Base-by-base conservation (phyloP, 2,888 invertebrate genomes). In the Malacosoma neustria region DNA sequence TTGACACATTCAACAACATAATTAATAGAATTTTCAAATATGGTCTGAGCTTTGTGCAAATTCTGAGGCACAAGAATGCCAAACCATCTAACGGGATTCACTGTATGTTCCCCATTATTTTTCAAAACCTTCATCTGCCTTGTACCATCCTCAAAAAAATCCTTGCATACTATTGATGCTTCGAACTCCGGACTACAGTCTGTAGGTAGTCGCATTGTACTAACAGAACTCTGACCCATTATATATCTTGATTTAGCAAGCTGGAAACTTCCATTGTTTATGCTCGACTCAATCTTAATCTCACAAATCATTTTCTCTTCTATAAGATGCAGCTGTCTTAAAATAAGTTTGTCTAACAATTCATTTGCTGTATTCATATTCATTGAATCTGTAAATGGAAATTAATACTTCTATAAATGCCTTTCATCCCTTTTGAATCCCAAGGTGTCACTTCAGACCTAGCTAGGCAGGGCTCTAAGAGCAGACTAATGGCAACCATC, bases 11-110 rank as follows among this genome's bases (percentile, higher is more conserved):
- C 90, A 7, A 91, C 87, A 29, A 89, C 79, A 62, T 89, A 87
- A 40, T 91, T 89, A 4, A 94, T 57, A 1, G 92, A 87, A 51
- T 90, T 90, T 54, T 90, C 89, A 61, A 94, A 97, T 53, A 90
- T 88, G 36, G 85, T 87, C 60, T 93, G 93, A 0, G 95, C 94
- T 48, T 86, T 88, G 53, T 91, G 89, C 56, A 97, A 75, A 61
- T 91, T 91, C 57, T 92, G 91, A 0, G 96, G 95, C 0, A 95
- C 93, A 29, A 97, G 72, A 30, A 95, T 89, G 7, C 96, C 96
- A 80, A 96, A 97, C 95, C 95, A 96, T 46, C 89, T 90, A 15
- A 96, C 65, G 0, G 96, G 95, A 66, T 96, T 89, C 29, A 63
- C 72, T 34, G 55, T 74, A 34, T 65, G 58, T 11, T 68, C 65